Evolutionary conservation across 1,140 invertebrate species (phyloP).

Genomic region (Eulimnadia texana): DNA sequence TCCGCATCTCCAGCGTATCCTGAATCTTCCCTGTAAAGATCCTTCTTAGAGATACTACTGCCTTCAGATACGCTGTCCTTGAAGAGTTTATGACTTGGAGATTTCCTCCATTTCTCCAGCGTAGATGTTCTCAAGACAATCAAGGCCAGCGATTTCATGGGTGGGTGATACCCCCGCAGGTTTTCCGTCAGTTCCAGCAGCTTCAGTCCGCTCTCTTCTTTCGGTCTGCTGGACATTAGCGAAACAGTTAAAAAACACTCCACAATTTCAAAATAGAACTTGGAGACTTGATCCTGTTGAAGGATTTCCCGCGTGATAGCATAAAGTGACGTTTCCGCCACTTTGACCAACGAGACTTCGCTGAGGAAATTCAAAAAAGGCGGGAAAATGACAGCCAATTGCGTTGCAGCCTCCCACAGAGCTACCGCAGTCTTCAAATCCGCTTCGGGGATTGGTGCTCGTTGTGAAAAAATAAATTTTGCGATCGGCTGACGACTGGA

Average conservation of each 20-base stretch:
- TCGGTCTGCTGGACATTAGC: background rate
- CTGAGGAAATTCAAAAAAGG: background rate
- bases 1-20: background rate
- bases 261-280: background rate
- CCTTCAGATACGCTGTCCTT: background rate
- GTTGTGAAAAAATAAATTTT: background rate
- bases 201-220: background rate
- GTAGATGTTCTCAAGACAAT: background rate
- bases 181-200: background rate
- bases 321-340: background rate
- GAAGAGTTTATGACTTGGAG: no score
- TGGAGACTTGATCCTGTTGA: background rate
- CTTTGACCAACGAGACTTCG: background rate
- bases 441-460: no score
- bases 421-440: background rate
- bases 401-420: slow-evolving; percentile 1
- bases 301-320: background rate
- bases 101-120: background rate
- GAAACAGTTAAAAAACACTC: slow-evolving; percentile 1
- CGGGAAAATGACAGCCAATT: slow-evolving; percentile 1
- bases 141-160: background rate
- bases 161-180: background rate
- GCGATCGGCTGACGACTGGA: background rate
- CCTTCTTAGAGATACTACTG: background rate
- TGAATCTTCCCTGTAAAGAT: background rate